These are phyloP conservation scores for Psephotus haematonotus DNA, from an alignment of 2,113 vertebrate species.

Conservation along the genomic window DNA sequence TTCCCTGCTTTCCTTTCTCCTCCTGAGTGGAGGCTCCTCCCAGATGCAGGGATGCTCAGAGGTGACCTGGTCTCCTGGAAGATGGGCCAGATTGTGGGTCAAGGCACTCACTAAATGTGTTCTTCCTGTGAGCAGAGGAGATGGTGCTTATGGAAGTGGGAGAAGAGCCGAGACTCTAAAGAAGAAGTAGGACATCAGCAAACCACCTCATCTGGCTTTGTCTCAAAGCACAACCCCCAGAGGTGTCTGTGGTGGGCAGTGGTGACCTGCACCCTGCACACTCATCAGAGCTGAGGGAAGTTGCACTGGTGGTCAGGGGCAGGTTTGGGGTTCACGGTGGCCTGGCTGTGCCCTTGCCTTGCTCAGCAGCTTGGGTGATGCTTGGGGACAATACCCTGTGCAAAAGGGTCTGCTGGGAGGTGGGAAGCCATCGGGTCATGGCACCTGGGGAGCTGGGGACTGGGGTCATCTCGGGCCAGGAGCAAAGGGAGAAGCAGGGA, in stretches of 20 bases:
- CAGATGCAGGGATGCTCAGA: background rate
- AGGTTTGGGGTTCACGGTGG: background rate
- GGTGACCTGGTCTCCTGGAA: background rate
- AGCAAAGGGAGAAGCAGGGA: slow-evolving; percentile 33
- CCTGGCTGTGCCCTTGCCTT: background rate
- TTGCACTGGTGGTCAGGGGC: rapidly evolving
- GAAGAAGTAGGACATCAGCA: background rate
- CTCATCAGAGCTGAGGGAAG: background rate
- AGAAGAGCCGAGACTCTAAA: background rate
- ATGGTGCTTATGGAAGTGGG: background rate
- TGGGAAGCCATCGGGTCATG: rapidly evolving
- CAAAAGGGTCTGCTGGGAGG: background rate
- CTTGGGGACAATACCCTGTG: background rate
- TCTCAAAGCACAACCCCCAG: background rate
- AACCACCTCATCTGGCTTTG: background rate
- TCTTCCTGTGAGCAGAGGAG: rapidly evolving
- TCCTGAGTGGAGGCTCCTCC: background rate
- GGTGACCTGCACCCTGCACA: rapidly evolving
- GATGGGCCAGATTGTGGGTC: background rate
- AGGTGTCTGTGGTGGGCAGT: rapidly evolving
- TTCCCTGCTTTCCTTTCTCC: background rate
- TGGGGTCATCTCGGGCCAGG: rapidly evolving
- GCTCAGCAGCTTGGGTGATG: background rate
- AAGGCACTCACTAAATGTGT: rapidly evolving
- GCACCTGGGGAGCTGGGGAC: rapidly evolving